These are phyloP conservation scores for Entomobrya proxima DNA, from an alignment of 2,888 invertebrate species.

Conservation along the genomic window DNA sequence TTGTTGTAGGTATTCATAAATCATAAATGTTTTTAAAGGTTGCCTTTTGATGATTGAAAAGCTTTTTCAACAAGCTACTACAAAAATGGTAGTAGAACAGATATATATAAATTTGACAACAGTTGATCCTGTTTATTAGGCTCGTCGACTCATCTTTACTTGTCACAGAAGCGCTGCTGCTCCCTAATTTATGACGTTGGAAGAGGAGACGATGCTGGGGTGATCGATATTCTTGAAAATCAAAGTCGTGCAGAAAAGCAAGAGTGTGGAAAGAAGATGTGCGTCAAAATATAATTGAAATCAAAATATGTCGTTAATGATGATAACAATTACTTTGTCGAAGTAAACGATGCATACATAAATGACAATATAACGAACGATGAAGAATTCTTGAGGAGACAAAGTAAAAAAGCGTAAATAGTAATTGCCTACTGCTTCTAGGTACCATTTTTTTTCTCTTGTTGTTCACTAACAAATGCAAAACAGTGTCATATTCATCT, in stretches of 20 bases:
- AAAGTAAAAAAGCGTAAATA: too few species aligned
- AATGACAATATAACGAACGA: too few species aligned
- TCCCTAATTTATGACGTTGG: background rate
- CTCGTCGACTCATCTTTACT: background rate
- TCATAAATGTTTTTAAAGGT: background rate
- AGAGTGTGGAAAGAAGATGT: conserved; percentile 20
- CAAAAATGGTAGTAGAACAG: too few species aligned
- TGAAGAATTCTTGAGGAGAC: background rate
- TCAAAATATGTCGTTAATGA: background rate
- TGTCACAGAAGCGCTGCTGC: background rate
- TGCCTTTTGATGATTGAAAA: background rate
- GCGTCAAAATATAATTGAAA: conserved; percentile 14
- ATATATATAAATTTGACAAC: too few species aligned
- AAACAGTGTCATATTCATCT: too few species aligned
- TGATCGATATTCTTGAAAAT: conserved; percentile 2
- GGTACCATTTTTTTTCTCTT: too few species aligned
- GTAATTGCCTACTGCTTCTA: too few species aligned
- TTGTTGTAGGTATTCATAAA: background rate
- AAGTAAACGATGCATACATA: background rate
- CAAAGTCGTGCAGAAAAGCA: background rate
- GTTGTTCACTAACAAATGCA: too few species aligned
- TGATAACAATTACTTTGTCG: background rate
- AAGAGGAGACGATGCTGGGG: background rate
- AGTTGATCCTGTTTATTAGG: background rate
- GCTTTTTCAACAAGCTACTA: background rate